Evolutionary conservation across 37 sponge, comb jelly and placozoan genomes (phyloP), one percentile per base, ranked within the genome.

Genomic region (Bolinopsis microptera): DNA sequence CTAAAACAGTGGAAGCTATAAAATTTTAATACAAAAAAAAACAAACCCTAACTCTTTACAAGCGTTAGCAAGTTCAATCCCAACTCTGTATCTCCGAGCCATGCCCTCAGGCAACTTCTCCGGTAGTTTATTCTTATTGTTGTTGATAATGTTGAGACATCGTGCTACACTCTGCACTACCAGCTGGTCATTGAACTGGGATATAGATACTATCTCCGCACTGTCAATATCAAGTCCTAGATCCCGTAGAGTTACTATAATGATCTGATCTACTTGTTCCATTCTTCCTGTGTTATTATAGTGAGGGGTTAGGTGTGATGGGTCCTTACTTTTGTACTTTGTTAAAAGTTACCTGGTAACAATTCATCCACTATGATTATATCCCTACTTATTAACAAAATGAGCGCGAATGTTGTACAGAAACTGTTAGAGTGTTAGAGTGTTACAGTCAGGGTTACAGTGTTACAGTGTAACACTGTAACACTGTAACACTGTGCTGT

Each of bases 241-340:
- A 23, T 86, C 90, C 30, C 26, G 32, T 28, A 86, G 61, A 39
- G 90, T 86, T 5, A 86, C 90, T 3, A 86, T 41, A 5, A 86
- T 86, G 40, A 86, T 86, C 48, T 86, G 90, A 25, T 86, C 90
- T 2, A 86, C 90, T 26, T 86, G 90, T 48, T 86, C 90, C 90
- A 86, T 86, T 0, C 23, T 3, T 72, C 2, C 61, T 18, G 9
- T 48, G 61, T 48, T 48, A n/a, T n/a, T n/a, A n/a, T n/a, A n/a
- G n/a, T n/a, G n/a, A n/a, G n/a, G n/a, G n/a, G n/a, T n/a, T n/a
- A n/a, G n/a, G n/a, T n/a, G n/a, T n/a, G n/a, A n/a, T n/a, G n/a
- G n/a, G n/a, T n/a, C n/a, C n/a, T n/a, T n/a, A n/a, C n/a, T n/a
- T n/a, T n/a, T n/a, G n/a, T n/a, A n/a, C n/a, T n/a, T n/a, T n/a